phyloP scores from a whole-genome alignment of 1,140 invertebrate genomes.

The Choristoneura fumiferana region DNA sequence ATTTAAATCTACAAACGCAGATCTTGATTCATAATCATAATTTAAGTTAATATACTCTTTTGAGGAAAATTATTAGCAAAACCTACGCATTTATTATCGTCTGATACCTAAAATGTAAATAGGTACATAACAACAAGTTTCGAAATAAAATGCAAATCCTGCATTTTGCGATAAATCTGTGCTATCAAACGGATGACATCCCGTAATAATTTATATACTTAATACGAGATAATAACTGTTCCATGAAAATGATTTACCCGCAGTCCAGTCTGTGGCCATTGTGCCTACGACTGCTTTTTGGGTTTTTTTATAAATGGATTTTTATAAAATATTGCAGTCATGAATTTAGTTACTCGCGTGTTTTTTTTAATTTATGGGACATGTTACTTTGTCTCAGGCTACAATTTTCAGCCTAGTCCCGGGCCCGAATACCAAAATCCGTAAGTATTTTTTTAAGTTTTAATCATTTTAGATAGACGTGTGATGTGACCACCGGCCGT shows the following conservation, averaged over 20 bases:
- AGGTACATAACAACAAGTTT: background rate
- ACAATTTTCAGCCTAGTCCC: conserved; percentile 26
- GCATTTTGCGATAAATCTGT: conserved; percentile 40
- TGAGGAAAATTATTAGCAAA: too few species aligned
- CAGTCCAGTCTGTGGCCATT: conserved; percentile 48
- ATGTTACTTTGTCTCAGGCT: conserved; percentile 46
- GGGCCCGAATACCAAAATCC: conserved; percentile 26
- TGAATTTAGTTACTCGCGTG: conserved; percentile 45
- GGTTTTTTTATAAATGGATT: conserved; percentile 26
- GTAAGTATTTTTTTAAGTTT: conserved; percentile 42
- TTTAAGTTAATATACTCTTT: too few species aligned
- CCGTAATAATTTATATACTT: conserved; percentile 44
- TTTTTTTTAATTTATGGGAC: conserved; percentile 46
- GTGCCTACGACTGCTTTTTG: conserved; percentile 39
- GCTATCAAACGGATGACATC: conserved; percentile 47
- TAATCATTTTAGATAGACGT: too few species aligned
- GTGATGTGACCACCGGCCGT: too few species aligned
- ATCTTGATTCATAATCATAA: too few species aligned
- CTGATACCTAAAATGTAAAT: background rate
- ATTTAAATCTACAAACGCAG: too few species aligned
- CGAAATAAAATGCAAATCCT: conserved; percentile 30
- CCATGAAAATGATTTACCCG: conserved; percentile 26
- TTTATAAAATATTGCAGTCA: conserved; percentile 33
- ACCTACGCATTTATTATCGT: background rate
- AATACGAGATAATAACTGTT: conserved; percentile 41